A percentile compares a stretch with the other conserved stretches of the same genome.
These are phyloP conservation scores for Acronicta alni DNA, from an alignment of 2,888 invertebrate genomes.

Conservation along the genomic window DNA sequence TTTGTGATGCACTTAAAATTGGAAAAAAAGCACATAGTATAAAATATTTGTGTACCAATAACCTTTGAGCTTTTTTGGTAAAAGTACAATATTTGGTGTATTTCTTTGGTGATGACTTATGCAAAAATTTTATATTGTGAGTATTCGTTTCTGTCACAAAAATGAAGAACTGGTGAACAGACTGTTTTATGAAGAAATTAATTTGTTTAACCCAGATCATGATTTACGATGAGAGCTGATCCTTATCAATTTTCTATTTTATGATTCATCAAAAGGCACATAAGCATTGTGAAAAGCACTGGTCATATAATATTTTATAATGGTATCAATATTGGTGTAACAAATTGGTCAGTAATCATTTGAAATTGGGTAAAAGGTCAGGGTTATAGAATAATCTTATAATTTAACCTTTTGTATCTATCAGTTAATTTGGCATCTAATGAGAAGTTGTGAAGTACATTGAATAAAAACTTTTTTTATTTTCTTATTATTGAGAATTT, in stretches of 20 bases:
- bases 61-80: slow-evolving; percentile 17
- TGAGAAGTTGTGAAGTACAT: slow-evolving; percentile 23
- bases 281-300: slow-evolving; percentile 4
- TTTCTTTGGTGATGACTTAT: slow-evolving; percentile 8
- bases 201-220: no score
- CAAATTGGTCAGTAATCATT: slow-evolving; percentile 10
- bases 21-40: slow-evolving; percentile 42
- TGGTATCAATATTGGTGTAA: slow-evolving; percentile 13
- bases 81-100: slow-evolving; percentile 49
- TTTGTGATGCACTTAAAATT: slow-evolving; percentile 68
- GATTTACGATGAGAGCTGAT: no score
- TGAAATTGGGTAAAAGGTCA: slow-evolving; percentile 28
- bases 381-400: slow-evolving; percentile 21
- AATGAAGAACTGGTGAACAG: slow-evolving; percentile 3
- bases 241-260: no score
- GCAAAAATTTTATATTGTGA: slow-evolving; percentile 4
- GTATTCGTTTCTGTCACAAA: slow-evolving; percentile 31
- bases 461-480: slow-evolving; percentile 13
- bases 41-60: slow-evolving; percentile 24
- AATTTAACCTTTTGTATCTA: slow-evolving; percentile 13
- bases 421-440: slow-evolving; percentile 32
- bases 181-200: no score
- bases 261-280: no score
- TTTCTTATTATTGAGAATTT: slow-evolving; percentile 25
- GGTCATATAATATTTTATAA: slow-evolving; percentile 19